Conservation (phyloP, 2,113 vertebrate species). For the Callorhinus ursinus region DNA sequence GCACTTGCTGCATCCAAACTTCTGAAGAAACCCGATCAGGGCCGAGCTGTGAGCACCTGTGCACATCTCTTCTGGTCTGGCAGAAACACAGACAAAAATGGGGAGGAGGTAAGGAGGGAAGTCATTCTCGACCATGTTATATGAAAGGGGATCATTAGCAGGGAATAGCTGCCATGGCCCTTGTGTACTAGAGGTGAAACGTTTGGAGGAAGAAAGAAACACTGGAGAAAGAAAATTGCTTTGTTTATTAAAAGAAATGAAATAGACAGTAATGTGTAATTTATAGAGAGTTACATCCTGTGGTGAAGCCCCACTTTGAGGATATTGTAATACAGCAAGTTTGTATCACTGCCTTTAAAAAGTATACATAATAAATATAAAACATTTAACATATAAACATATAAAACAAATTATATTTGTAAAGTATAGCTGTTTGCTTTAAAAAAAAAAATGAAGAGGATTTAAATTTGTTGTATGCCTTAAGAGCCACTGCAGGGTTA, state of each 20-base stretch:
- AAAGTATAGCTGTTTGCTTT: neutral
- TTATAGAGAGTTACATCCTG: neutral
- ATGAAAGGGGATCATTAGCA: neutral
- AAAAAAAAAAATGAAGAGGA: neutral
- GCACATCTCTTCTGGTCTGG: slow-evolving; percentile 99
- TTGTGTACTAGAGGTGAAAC: neutral
- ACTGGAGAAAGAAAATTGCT: neutral
- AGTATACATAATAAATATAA: neutral
- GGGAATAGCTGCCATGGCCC: too few relatives aligned
- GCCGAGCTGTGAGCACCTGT: slow-evolving; percentile 97
- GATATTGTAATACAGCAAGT: neutral
- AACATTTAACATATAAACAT: neutral
- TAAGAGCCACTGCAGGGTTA: neutral
- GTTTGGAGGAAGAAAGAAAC: neutral
- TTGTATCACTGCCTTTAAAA: neutral
- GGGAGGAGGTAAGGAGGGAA: slow-evolving; percentile 91
- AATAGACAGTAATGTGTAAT: neutral
- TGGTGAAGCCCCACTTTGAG: neutral
- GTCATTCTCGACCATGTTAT: too few relatives aligned
- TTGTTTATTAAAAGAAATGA: slow-evolving; percentile 2
- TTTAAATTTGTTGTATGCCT: neutral
- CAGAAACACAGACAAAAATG: slow-evolving; percentile 95
- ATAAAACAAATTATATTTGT: neutral
- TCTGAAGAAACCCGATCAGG: slow-evolving; percentile 98
- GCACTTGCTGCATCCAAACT: slow-evolving; percentile 97